A percentile compares a stretch with the other conserved stretches of the same genome.
Evolutionary conservation across 2,113 vertebrate genomes (phyloP).

Genomic region (Macrotus californicus): DNA sequence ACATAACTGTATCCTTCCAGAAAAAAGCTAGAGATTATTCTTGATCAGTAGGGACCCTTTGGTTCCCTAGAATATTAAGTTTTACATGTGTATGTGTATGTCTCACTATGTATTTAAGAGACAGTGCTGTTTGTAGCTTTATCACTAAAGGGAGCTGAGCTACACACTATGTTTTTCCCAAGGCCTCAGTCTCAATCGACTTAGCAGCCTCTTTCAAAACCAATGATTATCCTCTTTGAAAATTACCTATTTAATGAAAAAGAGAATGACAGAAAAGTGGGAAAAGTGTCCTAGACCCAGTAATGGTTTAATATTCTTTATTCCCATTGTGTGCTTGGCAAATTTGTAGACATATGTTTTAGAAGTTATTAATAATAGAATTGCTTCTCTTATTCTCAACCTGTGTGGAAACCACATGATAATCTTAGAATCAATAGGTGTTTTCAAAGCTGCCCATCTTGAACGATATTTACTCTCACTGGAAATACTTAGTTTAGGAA

Average conservation of each 20-base stretch:
- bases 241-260: not conserved
- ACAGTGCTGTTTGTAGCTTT: not conserved
- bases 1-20: not conserved
- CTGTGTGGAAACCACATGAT: not conserved
- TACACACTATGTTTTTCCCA: not conserved
- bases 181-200: not conserved
- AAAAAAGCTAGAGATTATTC: not conserved
- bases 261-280: not conserved
- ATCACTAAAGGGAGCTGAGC: not conserved
- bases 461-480: not conserved
- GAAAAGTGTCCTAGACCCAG: not conserved
- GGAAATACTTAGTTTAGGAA: slow-evolving; percentile 24
- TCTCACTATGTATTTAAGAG: not conserved
- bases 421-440: not conserved
- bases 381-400: not conserved
- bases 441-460: not conserved
- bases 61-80: not conserved
- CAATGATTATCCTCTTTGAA: not conserved
- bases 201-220: not conserved
- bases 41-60: not conserved
- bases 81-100: not conserved
- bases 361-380: not conserved
- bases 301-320: not conserved
- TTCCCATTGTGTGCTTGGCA: not conserved
- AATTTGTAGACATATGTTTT: not conserved